These are phyloP conservation scores for Egretta garzetta DNA, from an alignment of 2,113 vertebrate genomes.

Conservation along the genomic window DNA sequence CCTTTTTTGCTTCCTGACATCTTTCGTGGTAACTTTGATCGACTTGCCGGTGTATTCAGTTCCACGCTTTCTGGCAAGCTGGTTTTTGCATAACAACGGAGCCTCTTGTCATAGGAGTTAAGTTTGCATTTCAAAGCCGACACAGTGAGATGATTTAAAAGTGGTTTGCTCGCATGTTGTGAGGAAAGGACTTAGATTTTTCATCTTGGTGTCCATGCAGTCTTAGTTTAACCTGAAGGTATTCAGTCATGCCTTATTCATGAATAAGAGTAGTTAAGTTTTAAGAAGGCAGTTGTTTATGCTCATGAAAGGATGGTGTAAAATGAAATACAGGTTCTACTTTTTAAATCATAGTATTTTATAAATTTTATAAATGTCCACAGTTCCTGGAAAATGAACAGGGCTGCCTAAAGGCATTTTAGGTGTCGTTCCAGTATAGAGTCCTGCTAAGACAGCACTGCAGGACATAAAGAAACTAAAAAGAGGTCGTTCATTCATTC, in stretches of 20 bases:
- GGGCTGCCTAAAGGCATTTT: background rate
- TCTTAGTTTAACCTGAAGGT: background rate
- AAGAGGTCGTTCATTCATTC: background rate
- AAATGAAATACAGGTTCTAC: background rate
- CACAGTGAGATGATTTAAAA: background rate
- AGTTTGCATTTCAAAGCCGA: background rate
- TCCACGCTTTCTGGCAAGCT: background rate
- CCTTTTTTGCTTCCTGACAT: background rate
- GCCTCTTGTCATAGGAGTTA: conserved; percentile 28
- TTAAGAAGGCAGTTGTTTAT: background rate
- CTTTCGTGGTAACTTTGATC: background rate
- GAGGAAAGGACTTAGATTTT: background rate
- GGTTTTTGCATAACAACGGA: background rate
- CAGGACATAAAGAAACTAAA: background rate
- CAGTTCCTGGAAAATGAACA: background rate
- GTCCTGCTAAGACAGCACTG: background rate
- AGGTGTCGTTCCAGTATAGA: background rate
- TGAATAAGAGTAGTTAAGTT: background rate
- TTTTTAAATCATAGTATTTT: background rate
- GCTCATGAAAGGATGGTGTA: background rate
- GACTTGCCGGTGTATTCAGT: background rate
- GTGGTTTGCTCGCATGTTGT: background rate
- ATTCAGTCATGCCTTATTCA: background rate
- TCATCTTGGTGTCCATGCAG: background rate
- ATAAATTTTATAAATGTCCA: no score